Evolutionary conservation across 2,888 invertebrate genomes (phyloP).

Genomic region (Rhamnusium bicolor): DNA sequence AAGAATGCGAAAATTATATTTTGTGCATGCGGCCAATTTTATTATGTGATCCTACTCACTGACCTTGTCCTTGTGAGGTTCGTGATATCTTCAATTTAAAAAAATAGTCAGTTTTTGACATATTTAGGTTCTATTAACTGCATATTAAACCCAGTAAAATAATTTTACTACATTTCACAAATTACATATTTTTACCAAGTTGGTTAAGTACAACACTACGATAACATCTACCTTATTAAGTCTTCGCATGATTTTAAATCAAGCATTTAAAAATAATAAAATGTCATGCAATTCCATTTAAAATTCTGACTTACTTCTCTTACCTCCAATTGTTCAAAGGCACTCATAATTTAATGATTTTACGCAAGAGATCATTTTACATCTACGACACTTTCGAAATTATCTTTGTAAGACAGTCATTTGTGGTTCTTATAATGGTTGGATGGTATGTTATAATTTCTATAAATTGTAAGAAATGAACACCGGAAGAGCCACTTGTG

Average conservation of each 20-base stretch:
- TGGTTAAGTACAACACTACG: too few species aligned
- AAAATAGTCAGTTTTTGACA: too few species aligned
- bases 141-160: too few species aligned
- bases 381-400: slow-evolving; percentile 33
- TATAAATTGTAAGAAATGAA: slow-evolving; percentile 25
- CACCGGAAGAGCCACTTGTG: slow-evolving; percentile 50
- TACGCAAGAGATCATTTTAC: slow-evolving; percentile 30
- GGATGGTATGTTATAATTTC: neutral
- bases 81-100: too few species aligned
- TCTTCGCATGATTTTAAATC: neutral
- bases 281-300: slow-evolving; percentile 10
- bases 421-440: neutral
- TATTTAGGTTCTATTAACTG: too few species aligned
- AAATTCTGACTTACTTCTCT: slow-evolving; percentile 2
- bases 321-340: slow-evolving; percentile 37
- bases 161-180: too few species aligned
- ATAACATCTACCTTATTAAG: neutral
- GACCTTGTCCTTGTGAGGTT: too few species aligned
- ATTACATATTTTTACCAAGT: too few species aligned
- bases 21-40: too few species aligned
- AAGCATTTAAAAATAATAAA: slow-evolving; percentile 14
- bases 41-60: too few species aligned
- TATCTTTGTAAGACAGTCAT: neutral
- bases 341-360: slow-evolving; percentile 37
- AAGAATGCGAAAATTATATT: too few species aligned